A percentile compares a stretch with the other conserved stretches of the same genome.
Evolutionary conservation across 1,140 invertebrate genomes (phyloP).

Genomic region (Drosophila aff.): DNA sequence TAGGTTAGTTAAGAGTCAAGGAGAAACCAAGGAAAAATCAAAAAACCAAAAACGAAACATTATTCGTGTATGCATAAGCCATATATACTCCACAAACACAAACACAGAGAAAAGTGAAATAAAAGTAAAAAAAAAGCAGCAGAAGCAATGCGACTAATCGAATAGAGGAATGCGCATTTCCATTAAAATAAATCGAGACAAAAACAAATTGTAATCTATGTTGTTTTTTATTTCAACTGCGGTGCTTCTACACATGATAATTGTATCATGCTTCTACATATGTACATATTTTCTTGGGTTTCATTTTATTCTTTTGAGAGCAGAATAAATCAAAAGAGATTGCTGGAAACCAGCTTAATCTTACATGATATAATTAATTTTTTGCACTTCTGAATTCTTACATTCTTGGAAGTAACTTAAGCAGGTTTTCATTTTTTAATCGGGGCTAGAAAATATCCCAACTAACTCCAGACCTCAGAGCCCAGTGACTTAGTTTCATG

Average conservation of each 20-base stretch:
- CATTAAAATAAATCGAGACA: slow-evolving; percentile 54
- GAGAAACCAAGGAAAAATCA: slow-evolving; percentile 14
- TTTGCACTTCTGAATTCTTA: no score
- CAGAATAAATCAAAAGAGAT: slow-evolving; percentile 10
- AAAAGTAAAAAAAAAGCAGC: slow-evolving; percentile 22
- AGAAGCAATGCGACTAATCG: slow-evolving; percentile 37
- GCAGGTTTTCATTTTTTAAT: not conserved
- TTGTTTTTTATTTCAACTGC: no score
- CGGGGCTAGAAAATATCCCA: not conserved
- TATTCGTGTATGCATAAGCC: slow-evolving; percentile 50
- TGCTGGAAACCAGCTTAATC: not conserved
- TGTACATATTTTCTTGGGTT: not conserved
- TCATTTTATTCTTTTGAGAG: no score
- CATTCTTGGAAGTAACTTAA: not conserved
- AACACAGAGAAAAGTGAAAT: slow-evolving; percentile 9
- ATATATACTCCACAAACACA: slow-evolving; percentile 13
- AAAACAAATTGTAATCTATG: slow-evolving; percentile 4
- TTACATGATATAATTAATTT: not conserved
- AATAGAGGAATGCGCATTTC: slow-evolving; percentile 51
- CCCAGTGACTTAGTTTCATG: not conserved
- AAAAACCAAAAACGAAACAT: slow-evolving; percentile 38
- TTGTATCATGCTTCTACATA: not conserved
- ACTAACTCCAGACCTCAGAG: not conserved
- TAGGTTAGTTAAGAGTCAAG: slow-evolving; percentile 41
- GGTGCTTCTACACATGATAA: not conserved